phyloP scores from a whole-genome alignment of 2,113 vertebrate genomes.

The Pseudorectes ferrugineus region DNA sequence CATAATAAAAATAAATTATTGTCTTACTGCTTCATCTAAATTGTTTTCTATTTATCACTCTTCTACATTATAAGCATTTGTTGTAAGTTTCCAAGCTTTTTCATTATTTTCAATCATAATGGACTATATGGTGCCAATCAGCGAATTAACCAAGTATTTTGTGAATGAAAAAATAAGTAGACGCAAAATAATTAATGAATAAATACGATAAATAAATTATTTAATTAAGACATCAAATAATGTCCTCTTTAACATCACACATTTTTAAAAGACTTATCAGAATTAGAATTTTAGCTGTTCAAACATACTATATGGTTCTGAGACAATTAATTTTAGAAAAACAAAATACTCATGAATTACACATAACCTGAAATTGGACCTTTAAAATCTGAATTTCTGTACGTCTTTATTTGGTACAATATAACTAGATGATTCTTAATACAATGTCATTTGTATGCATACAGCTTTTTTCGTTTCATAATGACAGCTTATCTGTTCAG shows the following conservation, averaged over 20 bases:
- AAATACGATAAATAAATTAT: neutral
- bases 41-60: neutral
- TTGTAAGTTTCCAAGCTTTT: neutral
- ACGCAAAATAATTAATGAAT: neutral
- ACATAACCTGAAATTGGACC: neutral
- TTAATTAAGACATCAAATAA: neutral
- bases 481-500: conserved; percentile 1
- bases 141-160: neutral
- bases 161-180: neutral
- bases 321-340: neutral
- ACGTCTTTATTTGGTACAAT: neutral
- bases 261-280: neutral
- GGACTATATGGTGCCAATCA: neutral
- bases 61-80: neutral
- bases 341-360: neutral
- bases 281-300: neutral
- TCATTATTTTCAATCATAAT: neutral
- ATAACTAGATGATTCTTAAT: neutral
- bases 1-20: neutral
- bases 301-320: neutral
- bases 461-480: conserved; percentile 1
- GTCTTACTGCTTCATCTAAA: neutral
- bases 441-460: neutral
- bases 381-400: neutral
- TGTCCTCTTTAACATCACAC: neutral